phyloP scores from a whole-genome alignment of 2,113 vertebrate genomes.

The Paraplagusia blochii region DNA sequence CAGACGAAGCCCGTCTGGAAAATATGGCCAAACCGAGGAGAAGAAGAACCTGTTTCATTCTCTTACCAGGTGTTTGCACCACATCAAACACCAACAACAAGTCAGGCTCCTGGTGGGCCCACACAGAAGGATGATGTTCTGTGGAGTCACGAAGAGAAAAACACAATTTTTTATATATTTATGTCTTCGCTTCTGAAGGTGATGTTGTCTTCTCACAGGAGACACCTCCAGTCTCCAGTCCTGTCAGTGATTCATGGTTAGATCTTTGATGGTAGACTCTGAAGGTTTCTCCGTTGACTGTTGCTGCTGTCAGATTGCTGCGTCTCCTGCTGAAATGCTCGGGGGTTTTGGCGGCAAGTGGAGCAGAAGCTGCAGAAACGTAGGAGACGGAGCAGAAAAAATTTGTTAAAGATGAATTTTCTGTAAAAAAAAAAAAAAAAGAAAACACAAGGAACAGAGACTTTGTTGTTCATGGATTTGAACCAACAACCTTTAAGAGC shows the following conservation, averaged over 20 bases:
- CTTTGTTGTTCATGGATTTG: no score
- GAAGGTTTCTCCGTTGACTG: not conserved
- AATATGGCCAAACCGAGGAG: not conserved
- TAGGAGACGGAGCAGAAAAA: no score
- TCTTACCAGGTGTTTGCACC: not conserved
- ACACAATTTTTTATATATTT: no score
- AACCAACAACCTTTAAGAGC: no score
- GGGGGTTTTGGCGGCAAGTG: no score
- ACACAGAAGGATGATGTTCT: not conserved
- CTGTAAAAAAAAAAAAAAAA: no score
- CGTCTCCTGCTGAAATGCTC: no score
- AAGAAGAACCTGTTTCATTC: not conserved
- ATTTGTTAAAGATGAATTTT: no score
- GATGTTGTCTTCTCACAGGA: not conserved
- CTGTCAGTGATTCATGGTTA: not conserved
- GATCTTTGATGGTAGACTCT: not conserved
- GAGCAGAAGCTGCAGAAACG: no score
- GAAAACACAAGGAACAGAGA: no score
- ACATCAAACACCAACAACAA: conserved; percentile 3
- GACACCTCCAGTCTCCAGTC: not conserved
- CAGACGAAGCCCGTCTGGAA: no score
- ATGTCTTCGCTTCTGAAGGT: not conserved
- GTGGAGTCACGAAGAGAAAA: not conserved
- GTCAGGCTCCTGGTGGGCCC: not conserved
- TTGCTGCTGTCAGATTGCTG: not conserved